Evolutionary conservation across 1,140 invertebrate species (phyloP).

Genomic region (Galleria mellonella): DNA sequence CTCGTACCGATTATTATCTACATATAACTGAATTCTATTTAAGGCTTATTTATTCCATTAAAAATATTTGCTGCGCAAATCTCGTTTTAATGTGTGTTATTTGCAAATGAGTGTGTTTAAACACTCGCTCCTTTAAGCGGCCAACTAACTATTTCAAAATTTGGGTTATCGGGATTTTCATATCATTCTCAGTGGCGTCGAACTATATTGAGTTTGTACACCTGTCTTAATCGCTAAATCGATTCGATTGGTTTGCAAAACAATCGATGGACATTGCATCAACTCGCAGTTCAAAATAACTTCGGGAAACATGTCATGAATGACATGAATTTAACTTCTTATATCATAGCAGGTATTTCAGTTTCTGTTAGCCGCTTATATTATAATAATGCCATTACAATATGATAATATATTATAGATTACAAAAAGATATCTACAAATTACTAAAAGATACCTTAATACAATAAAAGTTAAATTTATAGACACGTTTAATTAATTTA

Average conservation of each 20-base stretch:
- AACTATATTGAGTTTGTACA: conserved; percentile 22
- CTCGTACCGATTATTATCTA: conserved; percentile 48
- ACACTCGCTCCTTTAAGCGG: conserved; percentile 42
- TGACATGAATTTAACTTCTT: too few species aligned
- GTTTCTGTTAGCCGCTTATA: too few species aligned
- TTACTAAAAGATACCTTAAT: too few species aligned
- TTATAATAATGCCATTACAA: too few species aligned
- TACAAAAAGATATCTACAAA: too few species aligned
- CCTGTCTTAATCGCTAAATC: conserved; percentile 27
- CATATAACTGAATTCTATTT: conserved; percentile 54
- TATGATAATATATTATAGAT: too few species aligned
- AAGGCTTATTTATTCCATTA: conserved; percentile 43
- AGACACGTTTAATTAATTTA: too few species aligned
- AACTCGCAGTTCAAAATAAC: conserved; percentile 33
- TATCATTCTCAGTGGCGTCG: conserved; percentile 17
- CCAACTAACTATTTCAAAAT: conserved; percentile 41
- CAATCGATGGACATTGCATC: conserved; percentile 38
- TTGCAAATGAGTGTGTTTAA: conserved; percentile 38
- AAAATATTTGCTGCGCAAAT: conserved; percentile 53
- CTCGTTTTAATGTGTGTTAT: conserved; percentile 31
- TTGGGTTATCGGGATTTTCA: conserved; percentile 29
- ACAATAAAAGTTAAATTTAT: too few species aligned
- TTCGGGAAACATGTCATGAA: conserved; percentile 33
- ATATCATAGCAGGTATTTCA: too few species aligned
- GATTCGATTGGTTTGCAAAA: conserved; percentile 23